Percentiles rank a stretch among this genome's conserved stretches.
These are phyloP conservation scores for Ammodytes dubius DNA, from an alignment of 2,113 vertebrate genomes.

Conservation along the genomic window DNA sequence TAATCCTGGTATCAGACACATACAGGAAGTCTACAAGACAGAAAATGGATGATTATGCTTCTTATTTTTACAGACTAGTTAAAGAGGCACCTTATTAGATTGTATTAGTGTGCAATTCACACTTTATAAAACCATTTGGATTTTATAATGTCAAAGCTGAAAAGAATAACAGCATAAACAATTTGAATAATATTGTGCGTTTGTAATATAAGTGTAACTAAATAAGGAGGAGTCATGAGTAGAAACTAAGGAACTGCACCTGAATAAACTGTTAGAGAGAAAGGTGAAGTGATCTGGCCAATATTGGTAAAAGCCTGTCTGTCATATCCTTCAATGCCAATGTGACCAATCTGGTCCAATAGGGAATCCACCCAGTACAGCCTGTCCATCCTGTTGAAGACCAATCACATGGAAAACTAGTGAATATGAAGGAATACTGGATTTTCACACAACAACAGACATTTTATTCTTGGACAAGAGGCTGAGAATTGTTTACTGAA, in stretches of 20 bases:
- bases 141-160: background rate
- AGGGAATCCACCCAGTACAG: slow-evolving; percentile 82
- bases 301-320: slow-evolving; percentile 74
- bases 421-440: background rate
- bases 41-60: background rate
- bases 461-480: background rate
- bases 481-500: background rate
- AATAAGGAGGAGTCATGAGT: background rate
- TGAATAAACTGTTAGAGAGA: slow-evolving; percentile 75
- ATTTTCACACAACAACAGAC: background rate
- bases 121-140: no score
- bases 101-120: no score
- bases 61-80: background rate
- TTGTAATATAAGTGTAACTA: background rate
- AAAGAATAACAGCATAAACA: background rate
- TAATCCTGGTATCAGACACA: slow-evolving; percentile 78
- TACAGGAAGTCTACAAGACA: slow-evolving; percentile 75
- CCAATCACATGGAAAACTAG: slow-evolving; percentile 5
- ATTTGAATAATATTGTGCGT: background rate
- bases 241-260: slow-evolving; percentile 51
- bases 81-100: background rate
- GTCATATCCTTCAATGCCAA: slow-evolving; percentile 70
- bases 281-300: slow-evolving; percentile 81
- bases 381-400: slow-evolving; percentile 65
- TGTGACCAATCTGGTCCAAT: slow-evolving; percentile 73